Base-by-base conservation (phyloP, 1,140 invertebrate genomes). In the Drosophila sucinea region DNA sequence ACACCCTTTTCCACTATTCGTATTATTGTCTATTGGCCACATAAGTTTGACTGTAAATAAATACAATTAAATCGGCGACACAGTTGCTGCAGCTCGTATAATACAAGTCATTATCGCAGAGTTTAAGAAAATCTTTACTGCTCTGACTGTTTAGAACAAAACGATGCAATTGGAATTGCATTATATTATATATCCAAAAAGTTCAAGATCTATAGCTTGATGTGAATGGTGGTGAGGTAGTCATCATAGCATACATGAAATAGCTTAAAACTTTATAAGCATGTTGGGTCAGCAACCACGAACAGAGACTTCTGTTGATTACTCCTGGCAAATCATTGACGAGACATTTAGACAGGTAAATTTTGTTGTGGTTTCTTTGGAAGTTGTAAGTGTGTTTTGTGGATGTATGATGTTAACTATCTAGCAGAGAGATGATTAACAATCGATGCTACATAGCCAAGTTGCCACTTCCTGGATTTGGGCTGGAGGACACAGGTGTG, bases 71-170 rank as follows among this genome's bases (percentile, higher is more conserved):
- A 29, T 6, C 32, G 7, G 7, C 72, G 65, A n/a, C 75, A 65
- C 23, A 91, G 33, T 58, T 90, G 85, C 23, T 90, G 68, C 0
- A 91, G 44, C 27, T 91, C 60, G 69, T 72, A 63, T 91, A 91
- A 58, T 84, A 91, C 17, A 84, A 80, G 70, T 90, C 91, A 55
- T 91, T 90, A 70, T 91, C 90, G 61, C 89, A 91, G 6, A 91
- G 11, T 8, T 90, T 73, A 1, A 91, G 25, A 29, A 67, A 71
- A 5, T 57, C 57, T 8, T 23, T 33, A 10, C 3, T 51, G 1
- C 10, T 35, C 33, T 32, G 11, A 2, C 8, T 32, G 23, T 25
- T 60, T 41, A 30, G 25, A 1, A 38, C 11, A 1, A 25, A 11
- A 10, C 29, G 25, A 7, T 23, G 61, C 33, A 1, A 6, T 25